A percentile compares a stretch with the other conserved stretches of the same genome.
These are phyloP conservation scores for Megastigmus dorsalis DNA, from an alignment of 2,888 invertebrate genomes.

Conservation along the genomic window DNA sequence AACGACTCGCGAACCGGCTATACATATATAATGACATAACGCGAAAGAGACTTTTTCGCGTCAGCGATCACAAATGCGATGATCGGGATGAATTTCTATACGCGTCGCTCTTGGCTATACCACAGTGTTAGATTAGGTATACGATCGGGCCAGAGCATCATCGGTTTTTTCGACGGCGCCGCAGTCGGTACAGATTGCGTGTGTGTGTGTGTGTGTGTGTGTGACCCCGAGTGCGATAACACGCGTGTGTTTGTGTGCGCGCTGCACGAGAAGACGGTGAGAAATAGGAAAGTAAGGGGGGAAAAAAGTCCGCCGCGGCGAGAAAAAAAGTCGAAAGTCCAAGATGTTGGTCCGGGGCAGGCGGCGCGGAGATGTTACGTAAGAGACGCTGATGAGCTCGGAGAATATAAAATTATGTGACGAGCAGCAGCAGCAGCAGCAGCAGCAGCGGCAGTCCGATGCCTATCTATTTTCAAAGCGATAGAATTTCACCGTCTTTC, in stretches of 20 bases:
- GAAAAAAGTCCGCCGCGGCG: background rate
- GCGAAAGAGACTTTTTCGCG: too few species aligned
- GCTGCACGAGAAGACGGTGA: background rate
- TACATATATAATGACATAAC: too few species aligned
- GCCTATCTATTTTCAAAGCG: constrained; percentile 1
- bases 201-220: too few species aligned
- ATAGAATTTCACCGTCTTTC: constrained; percentile 4
- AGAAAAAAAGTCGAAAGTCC: background rate
- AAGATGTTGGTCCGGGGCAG: background rate
- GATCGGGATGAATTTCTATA: too few species aligned
- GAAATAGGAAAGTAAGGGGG: background rate
- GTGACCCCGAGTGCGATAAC: constrained; percentile 8
- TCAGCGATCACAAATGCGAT: too few species aligned
- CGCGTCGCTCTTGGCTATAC: too few species aligned
- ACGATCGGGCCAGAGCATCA: background rate
- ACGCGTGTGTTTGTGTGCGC: background rate
- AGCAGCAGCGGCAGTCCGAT: background rate
- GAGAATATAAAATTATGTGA: too few species aligned
- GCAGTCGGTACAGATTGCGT: too few species aligned
- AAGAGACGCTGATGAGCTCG: background rate
- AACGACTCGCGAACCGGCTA: too few species aligned
- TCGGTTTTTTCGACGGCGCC: background rate
- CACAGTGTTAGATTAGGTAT: too few species aligned
- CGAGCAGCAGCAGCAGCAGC: too few species aligned
- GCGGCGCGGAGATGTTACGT: too few species aligned